phyloP scores from a whole-genome alignment of 1,140 invertebrate genomes.

The Harpegnathos saltator region DNA sequence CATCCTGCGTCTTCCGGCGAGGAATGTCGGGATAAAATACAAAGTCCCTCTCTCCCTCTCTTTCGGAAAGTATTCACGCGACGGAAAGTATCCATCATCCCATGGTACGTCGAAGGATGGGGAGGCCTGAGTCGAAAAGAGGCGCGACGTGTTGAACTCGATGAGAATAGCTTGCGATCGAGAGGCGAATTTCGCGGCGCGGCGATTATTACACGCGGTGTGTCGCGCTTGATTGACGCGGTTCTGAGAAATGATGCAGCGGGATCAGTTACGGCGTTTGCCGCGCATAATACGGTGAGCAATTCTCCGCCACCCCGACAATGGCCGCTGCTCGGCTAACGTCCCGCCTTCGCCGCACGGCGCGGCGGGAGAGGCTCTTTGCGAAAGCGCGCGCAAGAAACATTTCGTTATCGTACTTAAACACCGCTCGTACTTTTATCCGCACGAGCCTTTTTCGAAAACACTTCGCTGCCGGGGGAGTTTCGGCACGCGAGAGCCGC shows the following conservation, averaged over 20 bases:
- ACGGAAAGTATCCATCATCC: no score
- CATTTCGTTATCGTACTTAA: slow-evolving; percentile 71
- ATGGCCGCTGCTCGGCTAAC: slow-evolving; percentile 44
- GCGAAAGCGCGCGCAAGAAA: slow-evolving; percentile 66
- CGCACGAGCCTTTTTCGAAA: slow-evolving; percentile 33
- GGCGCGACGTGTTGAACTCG: no score
- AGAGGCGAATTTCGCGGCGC: slow-evolving; percentile 33
- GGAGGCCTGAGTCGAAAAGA: no score
- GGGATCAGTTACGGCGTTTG: slow-evolving; percentile 39
- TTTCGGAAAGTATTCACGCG: no score
- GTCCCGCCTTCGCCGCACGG: slow-evolving; percentile 10
- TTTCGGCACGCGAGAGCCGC: slow-evolving; percentile 40
- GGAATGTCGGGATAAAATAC: no score
- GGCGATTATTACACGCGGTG: slow-evolving; percentile 1
- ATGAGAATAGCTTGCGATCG: slow-evolving; percentile 53
- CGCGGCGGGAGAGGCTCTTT: slow-evolving; percentile 34
- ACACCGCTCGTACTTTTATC: slow-evolving; percentile 59
- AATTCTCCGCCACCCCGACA: slow-evolving; percentile 47
- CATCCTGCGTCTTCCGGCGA: no score
- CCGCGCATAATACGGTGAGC: slow-evolving; percentile 57
- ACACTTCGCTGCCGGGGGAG: slow-evolving; percentile 26
- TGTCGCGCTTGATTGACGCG: slow-evolving; percentile 56
- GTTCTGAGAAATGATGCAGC: slow-evolving; percentile 58
- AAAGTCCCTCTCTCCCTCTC: no score
- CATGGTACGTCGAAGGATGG: no score